phyloP scores from a whole-genome alignment of 2,888 invertebrate genomes.

The Acanthosoma haemorrhoidale region DNA sequence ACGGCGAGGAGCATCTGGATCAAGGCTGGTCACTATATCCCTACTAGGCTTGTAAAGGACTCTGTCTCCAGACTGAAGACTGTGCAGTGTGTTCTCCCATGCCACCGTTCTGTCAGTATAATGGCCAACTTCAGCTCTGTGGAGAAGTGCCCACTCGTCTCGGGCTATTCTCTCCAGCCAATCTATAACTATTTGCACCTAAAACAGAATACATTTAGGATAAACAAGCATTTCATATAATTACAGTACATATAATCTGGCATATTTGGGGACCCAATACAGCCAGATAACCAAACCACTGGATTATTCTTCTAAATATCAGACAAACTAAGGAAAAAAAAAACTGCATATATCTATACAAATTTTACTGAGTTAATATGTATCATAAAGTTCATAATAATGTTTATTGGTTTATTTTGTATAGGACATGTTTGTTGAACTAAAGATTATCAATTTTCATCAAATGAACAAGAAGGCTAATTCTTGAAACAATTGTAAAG shows the following conservation, averaged over 20 bases:
- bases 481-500: too few species aligned
- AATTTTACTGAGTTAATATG: too few species aligned
- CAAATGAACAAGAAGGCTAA: too few species aligned
- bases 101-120: constrained; percentile 77
- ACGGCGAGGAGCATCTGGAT: constrained; percentile 83
- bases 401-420: too few species aligned
- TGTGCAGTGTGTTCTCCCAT: constrained; percentile 88
- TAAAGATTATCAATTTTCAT: too few species aligned
- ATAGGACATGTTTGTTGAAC: too few species aligned
- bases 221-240: too few species aligned
- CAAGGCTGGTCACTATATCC: constrained; percentile 61
- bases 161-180: constrained; percentile 83
- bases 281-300: too few species aligned
- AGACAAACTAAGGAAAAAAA: neutral
- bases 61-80: constrained; percentile 50
- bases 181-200: constrained; percentile 78
- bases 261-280: neutral
- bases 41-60: neutral
- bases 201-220: constrained; percentile 33
- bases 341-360: too few species aligned
- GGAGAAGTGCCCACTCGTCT: constrained; percentile 49
- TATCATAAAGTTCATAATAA: too few species aligned
- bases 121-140: constrained; percentile 55
- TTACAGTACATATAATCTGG: too few species aligned
- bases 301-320: too few species aligned